Evolutionary conservation across 2,888 invertebrate genomes (phyloP).

Genomic region (Norana najaformis): DNA sequence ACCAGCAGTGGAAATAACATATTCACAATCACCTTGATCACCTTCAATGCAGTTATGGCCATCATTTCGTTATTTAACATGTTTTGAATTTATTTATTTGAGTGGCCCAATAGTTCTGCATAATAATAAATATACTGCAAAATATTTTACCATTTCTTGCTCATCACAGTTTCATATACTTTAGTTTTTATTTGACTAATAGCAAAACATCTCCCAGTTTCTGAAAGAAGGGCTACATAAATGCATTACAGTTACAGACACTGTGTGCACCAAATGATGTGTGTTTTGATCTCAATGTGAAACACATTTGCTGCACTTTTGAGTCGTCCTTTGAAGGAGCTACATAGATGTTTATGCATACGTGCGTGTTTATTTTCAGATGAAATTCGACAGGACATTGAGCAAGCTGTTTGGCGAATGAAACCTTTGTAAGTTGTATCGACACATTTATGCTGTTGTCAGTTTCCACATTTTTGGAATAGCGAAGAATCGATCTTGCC

Average conservation of each 20-base stretch:
- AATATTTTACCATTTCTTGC: neutral
- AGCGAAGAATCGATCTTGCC: neutral
- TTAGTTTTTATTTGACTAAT: neutral
- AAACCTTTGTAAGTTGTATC: conserved; percentile 79
- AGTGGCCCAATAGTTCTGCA: neutral
- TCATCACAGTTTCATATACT: neutral
- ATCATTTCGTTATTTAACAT: neutral
- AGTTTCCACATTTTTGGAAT: neutral
- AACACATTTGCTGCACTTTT: neutral
- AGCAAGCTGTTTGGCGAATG: conserved; percentile 91
- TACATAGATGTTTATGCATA: neutral
- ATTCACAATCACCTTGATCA: no score
- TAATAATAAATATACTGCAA: neutral
- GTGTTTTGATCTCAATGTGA: neutral
- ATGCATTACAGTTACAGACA: neutral
- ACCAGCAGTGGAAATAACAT: no score
- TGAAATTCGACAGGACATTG: conserved; percentile 97
- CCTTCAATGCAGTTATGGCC: neutral
- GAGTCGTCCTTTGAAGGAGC: neutral
- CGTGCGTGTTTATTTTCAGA: conserved; percentile 68
- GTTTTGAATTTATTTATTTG: neutral
- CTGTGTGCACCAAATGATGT: neutral
- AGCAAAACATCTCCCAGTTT: neutral
- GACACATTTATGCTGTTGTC: neutral
- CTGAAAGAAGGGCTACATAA: no score